These are phyloP conservation scores for Graptemys geographica DNA, from an alignment of 2,797 vertebrate genomes.

Conservation along the genomic window DNA sequence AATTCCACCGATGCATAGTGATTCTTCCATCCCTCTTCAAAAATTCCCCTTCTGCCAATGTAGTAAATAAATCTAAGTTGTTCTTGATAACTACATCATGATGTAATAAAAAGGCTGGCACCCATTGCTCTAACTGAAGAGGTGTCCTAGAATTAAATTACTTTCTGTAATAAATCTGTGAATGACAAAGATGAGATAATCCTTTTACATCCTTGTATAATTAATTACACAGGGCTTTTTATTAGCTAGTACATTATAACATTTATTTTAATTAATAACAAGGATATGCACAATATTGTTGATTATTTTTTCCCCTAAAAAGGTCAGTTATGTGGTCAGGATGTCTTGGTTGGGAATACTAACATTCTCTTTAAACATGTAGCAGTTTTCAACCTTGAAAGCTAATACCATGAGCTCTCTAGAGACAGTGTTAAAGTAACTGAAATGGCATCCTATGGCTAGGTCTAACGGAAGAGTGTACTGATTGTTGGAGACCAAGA, in stretches of 20 bases:
- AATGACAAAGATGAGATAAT: slow-evolving; percentile 9
- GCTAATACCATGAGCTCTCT: background rate
- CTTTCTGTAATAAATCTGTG: background rate
- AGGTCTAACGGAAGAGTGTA: slow-evolving; percentile 1
- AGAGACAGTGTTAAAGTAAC: background rate
- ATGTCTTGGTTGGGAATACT: background rate
- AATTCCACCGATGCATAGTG: slow-evolving; percentile 58
- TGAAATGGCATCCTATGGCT: background rate
- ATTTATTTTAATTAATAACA: background rate
- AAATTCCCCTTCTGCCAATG: background rate
- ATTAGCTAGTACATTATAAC: slow-evolving; percentile 1
- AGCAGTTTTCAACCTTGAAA: slow-evolving; percentile 28
- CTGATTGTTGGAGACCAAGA: background rate
- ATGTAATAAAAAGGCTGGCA: slow-evolving; percentile 5
- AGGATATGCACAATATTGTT: background rate
- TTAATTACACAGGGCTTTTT: slow-evolving; percentile 19
- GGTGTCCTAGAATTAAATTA: background rate
- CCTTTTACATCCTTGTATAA: background rate
- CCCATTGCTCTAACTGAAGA: background rate
- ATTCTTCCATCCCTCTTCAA: slow-evolving; percentile 43
- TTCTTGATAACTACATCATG: slow-evolving; percentile 26
- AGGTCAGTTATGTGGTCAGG: background rate
- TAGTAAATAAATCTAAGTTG: slow-evolving; percentile 59
- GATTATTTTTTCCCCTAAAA: background rate
- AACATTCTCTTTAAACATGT: background rate